Percentiles rank a stretch among this genome's conserved stretches.
These are phyloP conservation scores for Coilia nasus DNA, from an alignment of 2,797 vertebrate species.

Conservation along the genomic window DNA sequence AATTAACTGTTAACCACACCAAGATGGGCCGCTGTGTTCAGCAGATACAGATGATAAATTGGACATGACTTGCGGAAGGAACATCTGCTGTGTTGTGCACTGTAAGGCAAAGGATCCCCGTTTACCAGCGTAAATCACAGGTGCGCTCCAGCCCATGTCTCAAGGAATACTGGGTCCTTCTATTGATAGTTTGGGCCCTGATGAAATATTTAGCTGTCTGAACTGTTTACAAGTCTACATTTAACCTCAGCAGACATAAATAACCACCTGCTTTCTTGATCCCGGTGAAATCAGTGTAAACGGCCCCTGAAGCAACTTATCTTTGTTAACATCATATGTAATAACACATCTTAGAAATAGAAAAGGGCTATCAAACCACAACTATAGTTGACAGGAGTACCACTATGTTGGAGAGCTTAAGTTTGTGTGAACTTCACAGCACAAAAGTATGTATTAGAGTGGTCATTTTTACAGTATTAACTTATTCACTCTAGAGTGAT, in stretches of 20 bases:
- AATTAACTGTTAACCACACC: conserved; percentile 74
- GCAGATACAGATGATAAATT: conserved; percentile 76
- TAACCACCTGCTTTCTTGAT: neutral
- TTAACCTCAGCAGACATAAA: neutral
- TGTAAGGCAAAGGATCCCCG: conserved; percentile 37
- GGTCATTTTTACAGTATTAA: no score
- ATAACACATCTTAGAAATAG: neutral
- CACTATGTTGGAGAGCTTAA: no score
- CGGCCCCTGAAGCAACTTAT: neutral
- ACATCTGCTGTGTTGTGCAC: conserved; percentile 28
- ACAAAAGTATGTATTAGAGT: no score
- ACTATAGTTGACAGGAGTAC: no score
- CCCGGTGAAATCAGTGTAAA: neutral
- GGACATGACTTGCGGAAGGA: conserved; percentile 55
- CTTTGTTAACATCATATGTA: neutral
- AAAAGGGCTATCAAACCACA: no score
- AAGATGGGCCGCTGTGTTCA: conserved; percentile 60
- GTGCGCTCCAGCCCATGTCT: neutral
- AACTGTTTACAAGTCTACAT: conserved; percentile 3
- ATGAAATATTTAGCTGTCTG: conserved; percentile 14
- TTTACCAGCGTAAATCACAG: conserved; percentile 6
- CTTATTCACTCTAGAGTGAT: no score
- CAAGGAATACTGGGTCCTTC: neutral
- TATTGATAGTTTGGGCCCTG: neutral
- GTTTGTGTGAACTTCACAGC: no score